Evolutionary conservation across 2,888 invertebrate species (phyloP).

Genomic region (Drosophila gaucha): DNA sequence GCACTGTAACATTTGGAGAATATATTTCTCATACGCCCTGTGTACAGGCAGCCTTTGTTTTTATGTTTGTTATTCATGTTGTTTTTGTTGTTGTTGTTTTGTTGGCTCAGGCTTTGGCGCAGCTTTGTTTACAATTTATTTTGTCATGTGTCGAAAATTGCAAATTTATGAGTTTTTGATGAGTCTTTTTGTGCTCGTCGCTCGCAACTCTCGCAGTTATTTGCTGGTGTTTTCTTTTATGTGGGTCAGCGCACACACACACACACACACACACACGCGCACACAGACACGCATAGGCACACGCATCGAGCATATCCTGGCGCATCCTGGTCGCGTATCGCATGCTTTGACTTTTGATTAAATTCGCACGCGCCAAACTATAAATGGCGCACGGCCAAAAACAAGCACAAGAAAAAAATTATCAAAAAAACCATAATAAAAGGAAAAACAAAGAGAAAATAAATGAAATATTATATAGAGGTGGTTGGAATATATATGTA

Average conservation of each 20-base stretch:
- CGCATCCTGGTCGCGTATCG: constrained; percentile 28
- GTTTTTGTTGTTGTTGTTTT: constrained; percentile 21
- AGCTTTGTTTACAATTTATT: constrained; percentile 75
- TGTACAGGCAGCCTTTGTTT: constrained; percentile 42
- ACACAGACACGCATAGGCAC: constrained; percentile 39
- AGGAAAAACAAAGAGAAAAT: constrained; percentile 3
- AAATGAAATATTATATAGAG: constrained; percentile 13
- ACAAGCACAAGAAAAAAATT: constrained; percentile 7
- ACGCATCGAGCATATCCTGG: constrained; percentile 39
- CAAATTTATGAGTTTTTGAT: constrained; percentile 83
- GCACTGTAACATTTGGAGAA: constrained; percentile 21
- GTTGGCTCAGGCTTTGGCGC: constrained; percentile 47
- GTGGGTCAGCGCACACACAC: constrained; percentile 57
- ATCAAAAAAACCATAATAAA: background rate
- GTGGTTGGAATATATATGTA: constrained; percentile 13
- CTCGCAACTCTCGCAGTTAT: constrained; percentile 52
- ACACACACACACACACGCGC: constrained; percentile 18
- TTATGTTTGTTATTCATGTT: constrained; percentile 43
- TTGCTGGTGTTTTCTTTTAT: constrained; percentile 60
- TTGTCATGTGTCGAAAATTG: constrained; percentile 80
- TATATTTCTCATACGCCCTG: constrained; percentile 52
- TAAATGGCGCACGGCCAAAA: constrained; percentile 39
- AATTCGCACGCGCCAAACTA: constrained; percentile 70
- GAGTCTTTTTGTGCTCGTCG: constrained; percentile 70
- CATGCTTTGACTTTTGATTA: constrained; percentile 74